Evolutionary conservation across 2,113 vertebrate genomes (phyloP), one percentile per base, ranked within the genome.

Genomic region (Gobiocypris rarus): DNA sequence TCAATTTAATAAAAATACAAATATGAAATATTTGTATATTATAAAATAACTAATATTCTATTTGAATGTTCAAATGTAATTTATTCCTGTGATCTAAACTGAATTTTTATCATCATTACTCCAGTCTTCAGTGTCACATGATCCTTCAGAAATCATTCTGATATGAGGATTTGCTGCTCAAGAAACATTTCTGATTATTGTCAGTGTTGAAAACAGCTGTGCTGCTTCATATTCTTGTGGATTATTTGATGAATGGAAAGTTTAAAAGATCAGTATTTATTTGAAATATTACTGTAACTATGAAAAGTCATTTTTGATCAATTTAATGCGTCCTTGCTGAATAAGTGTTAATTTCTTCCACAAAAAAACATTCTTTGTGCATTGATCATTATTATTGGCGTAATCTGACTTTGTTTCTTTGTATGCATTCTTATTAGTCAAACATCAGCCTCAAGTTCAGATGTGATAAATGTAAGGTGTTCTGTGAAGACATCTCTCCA

Each of bases 391-490:
- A 58, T 76, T 38, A 1, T 76, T 58, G 52, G 13, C 22, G 7
- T 77, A 22, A 34, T 77, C 11, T 26, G 41, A 14, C 26, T 56
- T 52, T 3, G 43, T 31, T 76, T 58, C 10, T 58, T 58, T 76
- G 38, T 75, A 22, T 50, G 24, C 4, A 0, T 70, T 75, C 28
- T 75, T 28, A 75, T 52, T 14, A 59, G 75, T 24, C 28, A 14
- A 59, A 2, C 75, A 22, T 58, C 17, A 41, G 50, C 11, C 75
- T 77, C 17, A 41, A 41, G 75, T 77, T 77, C 45, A 77, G 9
- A 41, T 77, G 75, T 77, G 75, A 77, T 13, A 77, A 77, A 59
- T 77, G 75, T 77, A 59, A 59, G 31, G 31, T 77, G 11, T 77
- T 3, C 31, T 77, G 31, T 59, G 50, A 59, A 24, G 75, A 77